phyloP scores from a whole-genome alignment of 1,140 invertebrate species.

The Streblospio benedicti region DNA sequence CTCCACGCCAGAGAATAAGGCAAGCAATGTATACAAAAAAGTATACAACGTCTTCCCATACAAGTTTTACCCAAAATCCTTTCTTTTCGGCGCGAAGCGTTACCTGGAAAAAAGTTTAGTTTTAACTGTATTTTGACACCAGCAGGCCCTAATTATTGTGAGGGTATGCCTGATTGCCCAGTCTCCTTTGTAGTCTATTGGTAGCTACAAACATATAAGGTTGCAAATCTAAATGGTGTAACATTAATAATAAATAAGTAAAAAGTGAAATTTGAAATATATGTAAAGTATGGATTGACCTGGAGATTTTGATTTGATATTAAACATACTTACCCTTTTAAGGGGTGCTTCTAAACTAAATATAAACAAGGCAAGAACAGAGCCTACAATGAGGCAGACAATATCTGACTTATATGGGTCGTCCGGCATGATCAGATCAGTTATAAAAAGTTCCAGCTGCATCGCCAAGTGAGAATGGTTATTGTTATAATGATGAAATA shows the following conservation, averaged over 20 bases:
- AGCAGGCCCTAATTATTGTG: not conserved
- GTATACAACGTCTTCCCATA: constrained; percentile 3
- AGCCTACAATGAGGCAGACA: not conserved
- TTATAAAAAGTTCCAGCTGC: not conserved
- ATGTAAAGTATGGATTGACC: not conserved
- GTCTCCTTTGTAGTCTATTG: not conserved
- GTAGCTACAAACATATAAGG: not conserved
- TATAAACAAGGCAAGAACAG: not conserved
- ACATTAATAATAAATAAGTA: not conserved
- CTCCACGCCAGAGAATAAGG: not conserved
- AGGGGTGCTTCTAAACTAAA: not conserved
- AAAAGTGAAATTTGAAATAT: not conserved
- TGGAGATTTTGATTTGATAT: not conserved
- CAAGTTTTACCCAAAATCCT: no score
- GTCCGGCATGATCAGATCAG: not conserved
- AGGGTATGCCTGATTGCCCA: not conserved
- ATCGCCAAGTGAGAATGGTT: constrained; percentile 6
- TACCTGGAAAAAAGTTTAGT: not conserved
- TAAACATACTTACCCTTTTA: not conserved
- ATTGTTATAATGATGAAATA: constrained; percentile 5
- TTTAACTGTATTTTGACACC: not conserved
- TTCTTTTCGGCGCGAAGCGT: not conserved
- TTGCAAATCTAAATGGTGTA: not conserved
- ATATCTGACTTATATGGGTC: no score
- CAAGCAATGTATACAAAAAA: not conserved